phyloP scores from a whole-genome alignment of 2,113 vertebrate species.

The Merops nubicus region DNA sequence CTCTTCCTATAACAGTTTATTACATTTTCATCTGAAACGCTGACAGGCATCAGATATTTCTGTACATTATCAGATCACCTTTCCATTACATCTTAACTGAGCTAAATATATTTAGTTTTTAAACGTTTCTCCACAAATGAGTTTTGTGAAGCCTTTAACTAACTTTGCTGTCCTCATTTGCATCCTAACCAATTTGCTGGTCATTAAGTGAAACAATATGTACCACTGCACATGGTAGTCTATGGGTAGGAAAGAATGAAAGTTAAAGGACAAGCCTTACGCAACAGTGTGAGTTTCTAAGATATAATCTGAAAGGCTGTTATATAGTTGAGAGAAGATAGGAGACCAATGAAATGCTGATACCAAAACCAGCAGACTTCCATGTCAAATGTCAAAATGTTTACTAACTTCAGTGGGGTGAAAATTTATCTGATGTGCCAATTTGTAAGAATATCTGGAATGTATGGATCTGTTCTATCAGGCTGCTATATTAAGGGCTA shows the following conservation, averaged over 20 bases:
- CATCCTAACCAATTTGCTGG: background rate
- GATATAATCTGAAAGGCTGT: background rate
- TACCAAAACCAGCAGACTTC: background rate
- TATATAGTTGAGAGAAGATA: background rate
- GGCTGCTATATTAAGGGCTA: rapidly evolving
- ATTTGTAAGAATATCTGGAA: background rate
- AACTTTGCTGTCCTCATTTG: background rate
- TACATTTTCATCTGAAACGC: background rate
- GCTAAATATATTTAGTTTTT: background rate
- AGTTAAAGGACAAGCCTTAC: background rate
- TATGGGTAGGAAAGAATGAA: background rate
- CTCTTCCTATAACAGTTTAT: background rate
- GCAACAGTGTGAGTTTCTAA: background rate
- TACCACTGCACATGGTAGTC: background rate
- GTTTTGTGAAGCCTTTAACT: background rate
- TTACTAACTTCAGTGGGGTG: background rate
- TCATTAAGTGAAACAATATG: background rate
- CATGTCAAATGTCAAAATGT: background rate
- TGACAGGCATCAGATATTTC: background rate
- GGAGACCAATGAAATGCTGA: background rate
- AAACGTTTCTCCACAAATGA: background rate
- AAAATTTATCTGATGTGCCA: background rate
- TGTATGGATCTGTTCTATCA: background rate
- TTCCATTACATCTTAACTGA: background rate
- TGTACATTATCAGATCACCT: background rate